Base-by-base conservation (phyloP, 92 coral and sea anemone species). In the Phenganax stokvisi region DNA sequence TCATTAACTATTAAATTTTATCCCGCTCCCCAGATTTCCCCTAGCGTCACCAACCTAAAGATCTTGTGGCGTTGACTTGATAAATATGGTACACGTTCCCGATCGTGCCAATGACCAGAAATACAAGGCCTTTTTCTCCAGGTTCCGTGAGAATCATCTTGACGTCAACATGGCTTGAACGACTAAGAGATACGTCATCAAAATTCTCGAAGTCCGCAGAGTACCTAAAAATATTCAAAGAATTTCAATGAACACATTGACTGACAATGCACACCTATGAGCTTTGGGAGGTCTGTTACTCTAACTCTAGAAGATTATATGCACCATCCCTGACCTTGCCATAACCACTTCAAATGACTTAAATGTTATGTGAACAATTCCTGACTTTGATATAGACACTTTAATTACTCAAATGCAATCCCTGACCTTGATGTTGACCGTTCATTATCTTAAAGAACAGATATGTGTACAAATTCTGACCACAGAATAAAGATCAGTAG, bases 111-210 rank as follows among this genome's bases (percentile, higher is more conserved):
- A 84, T 82, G 63, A 91, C 74, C 28, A 91, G 59, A 54, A 91
- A 89, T 6, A 89, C 57, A 0, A 89, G 90, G 6, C 82, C 73
- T 75, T 86, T 84, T 58, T 89, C 91, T 1, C 85, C 90, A 8
- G 85, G 87, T 58, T 89, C 89, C 20, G 97, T 91, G 12, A 91
- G 80, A 17, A 91, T 79, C 54, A 86, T 89, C 15, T 85, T 88
- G 0, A 90, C 87, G 0, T 80, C 80, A 57, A 91, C 82, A 53
- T 20, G 57, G 3, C 10, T 12, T 3, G 76, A 13, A 10, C 6
- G 0, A 16, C 80, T 51, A 51, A 29, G 47, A 2, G 9, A 7
- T 0, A 56, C 6, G 0, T 17, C 3, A 84, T 85, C 72, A 51
- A 68, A 75, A 20, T 79, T 75, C 1, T 90, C 88, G 27, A 90